These are phyloP conservation scores for Saccostrea echinata DNA, from an alignment of 1,140 invertebrate species.

Conservation along the genomic window DNA sequence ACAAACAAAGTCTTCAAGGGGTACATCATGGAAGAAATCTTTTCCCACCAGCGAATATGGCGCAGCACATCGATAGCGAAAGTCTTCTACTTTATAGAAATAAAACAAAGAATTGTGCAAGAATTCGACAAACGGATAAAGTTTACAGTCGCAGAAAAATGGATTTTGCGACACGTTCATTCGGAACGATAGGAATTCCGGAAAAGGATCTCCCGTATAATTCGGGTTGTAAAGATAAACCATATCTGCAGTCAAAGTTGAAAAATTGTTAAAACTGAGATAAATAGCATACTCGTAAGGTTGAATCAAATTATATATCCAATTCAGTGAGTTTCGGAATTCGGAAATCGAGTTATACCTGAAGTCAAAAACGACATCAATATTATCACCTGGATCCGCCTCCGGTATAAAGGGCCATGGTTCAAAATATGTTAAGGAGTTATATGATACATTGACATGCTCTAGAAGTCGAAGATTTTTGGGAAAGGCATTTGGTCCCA, in stretches of 20 bases:
- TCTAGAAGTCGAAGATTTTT: conserved; percentile 17
- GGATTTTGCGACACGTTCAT: conserved; percentile 57
- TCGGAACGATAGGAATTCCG: conserved; percentile 36
- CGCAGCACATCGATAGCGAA: conserved; percentile 44
- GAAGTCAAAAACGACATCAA: conserved; percentile 43
- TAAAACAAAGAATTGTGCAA: conserved; percentile 55
- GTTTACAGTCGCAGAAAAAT: conserved; percentile 60
- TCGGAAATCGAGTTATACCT: conserved; percentile 50
- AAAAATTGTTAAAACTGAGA: conserved; percentile 51
- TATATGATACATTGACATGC: conserved; percentile 47
- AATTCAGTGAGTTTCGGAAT: conserved; percentile 63
- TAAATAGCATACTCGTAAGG: conserved; percentile 37
- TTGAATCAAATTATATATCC: conserved; percentile 58
- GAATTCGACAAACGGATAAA: conserved; percentile 46
- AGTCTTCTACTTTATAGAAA: conserved; percentile 48
- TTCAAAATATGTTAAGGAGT: conserved; percentile 51
- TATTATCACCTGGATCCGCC: conserved; percentile 17
- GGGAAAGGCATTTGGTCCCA: conserved; percentile 52
- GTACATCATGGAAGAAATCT: conserved; percentile 58
- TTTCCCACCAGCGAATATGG: conserved; percentile 50
- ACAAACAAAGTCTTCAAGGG: conserved; percentile 56
- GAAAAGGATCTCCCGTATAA: conserved; percentile 16
- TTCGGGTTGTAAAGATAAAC: conserved; percentile 31
- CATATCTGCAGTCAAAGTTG: neutral
- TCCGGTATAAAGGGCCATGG: conserved; percentile 57